These are phyloP conservation scores for Strigamia maritima DNA, from an alignment of 2,888 invertebrate species.

Conservation along the genomic window DNA sequence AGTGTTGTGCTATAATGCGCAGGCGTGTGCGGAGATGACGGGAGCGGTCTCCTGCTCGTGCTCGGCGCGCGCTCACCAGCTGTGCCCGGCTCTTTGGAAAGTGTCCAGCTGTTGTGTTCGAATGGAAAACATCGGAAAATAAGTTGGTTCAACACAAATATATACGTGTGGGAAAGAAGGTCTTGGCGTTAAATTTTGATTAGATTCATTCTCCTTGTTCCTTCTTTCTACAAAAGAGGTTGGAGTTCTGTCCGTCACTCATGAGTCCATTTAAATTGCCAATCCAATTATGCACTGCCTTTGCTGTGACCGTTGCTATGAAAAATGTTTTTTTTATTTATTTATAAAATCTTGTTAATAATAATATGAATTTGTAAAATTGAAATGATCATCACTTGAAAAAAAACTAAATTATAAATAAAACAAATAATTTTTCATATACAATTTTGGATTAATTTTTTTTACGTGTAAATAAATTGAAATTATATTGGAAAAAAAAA, in stretches of 20 bases:
- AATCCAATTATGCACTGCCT: background rate
- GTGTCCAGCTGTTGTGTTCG: constrained; percentile 35
- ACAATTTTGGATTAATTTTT: too few species aligned
- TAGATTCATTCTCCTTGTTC: constrained; percentile 22
- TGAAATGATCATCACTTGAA: too few species aligned
- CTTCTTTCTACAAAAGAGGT: background rate
- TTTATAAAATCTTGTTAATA: too few species aligned
- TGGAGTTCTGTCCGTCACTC: constrained; percentile 2
- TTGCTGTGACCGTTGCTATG: background rate
- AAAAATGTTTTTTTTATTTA: background rate
- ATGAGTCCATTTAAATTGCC: constrained; percentile 10
- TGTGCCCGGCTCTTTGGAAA: constrained; percentile 34
- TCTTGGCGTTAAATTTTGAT: constrained; percentile 31
- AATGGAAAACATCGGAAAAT: constrained; percentile 37
- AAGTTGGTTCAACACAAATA: constrained; percentile 35
- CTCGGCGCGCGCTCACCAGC: constrained; percentile 22
- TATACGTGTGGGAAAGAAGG: constrained; percentile 28
- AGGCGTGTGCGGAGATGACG: constrained; percentile 9
- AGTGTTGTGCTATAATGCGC: constrained; percentile 23
- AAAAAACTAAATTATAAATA: too few species aligned
- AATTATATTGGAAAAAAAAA: too few species aligned
- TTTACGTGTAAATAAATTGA: too few species aligned
- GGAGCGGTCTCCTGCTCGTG: constrained; percentile 12
- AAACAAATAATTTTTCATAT: too few species aligned
- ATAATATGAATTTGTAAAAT: too few species aligned